Conservation (phyloP, 2,888 invertebrate species). For the Leptura quadrifasciata region DNA sequence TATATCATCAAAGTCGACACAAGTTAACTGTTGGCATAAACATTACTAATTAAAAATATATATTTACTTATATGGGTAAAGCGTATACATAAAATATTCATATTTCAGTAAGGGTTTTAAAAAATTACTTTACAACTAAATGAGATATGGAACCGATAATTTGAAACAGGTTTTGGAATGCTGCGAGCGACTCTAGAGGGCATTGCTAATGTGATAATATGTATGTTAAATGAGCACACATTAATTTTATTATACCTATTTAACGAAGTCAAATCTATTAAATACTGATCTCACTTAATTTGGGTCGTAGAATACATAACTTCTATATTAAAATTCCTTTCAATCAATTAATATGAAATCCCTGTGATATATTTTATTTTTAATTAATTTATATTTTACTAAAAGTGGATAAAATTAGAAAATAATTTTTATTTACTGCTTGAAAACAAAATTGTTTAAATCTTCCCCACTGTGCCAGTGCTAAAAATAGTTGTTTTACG, state of each 20-base stretch:
- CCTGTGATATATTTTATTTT: no score
- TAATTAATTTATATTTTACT: not conserved
- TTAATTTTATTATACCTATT: conserved; percentile 3
- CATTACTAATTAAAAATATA: no score
- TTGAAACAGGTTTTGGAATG: not conserved
- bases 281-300: not conserved
- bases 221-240: not conserved
- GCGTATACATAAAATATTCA: no score
- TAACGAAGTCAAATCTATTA: not conserved
- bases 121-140: not conserved
- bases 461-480: no score
- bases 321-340: conserved; percentile 5
- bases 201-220: not conserved
- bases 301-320: not conserved
- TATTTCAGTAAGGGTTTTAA: no score
- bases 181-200: not conserved
- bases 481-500: no score
- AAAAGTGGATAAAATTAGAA: not conserved
- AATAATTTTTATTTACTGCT: not conserved
- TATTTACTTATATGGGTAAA: no score
- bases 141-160: not conserved
- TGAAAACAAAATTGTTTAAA: no score
- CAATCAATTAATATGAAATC: not conserved
- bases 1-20: no score
- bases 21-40: no score